Evolutionary conservation across 2,888 invertebrate species (phyloP).

Genomic region (Hylaea fasciaria): DNA sequence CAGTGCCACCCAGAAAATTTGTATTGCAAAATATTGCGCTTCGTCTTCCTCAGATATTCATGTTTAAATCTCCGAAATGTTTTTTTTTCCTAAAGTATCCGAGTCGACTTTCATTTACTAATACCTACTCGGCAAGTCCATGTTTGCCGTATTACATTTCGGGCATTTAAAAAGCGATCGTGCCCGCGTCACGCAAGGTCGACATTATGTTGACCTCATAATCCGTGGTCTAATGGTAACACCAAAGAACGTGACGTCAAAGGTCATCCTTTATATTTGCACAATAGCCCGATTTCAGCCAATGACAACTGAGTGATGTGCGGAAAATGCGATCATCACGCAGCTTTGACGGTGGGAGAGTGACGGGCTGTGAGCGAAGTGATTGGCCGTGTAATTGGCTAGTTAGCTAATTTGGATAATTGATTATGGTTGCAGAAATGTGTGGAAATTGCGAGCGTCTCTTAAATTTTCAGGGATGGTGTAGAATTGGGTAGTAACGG

Average conservation of each 20-base stretch:
- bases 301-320: conserved; percentile 47
- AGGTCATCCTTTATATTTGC: conserved; percentile 38
- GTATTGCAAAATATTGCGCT: no score
- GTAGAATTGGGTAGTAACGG: no score
- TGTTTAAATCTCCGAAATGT: no score
- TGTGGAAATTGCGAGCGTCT: no score
- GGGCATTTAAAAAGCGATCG: not conserved
- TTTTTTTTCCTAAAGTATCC: no score
- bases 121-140: no score
- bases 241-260: conserved; percentile 15
- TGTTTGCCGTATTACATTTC: no score
- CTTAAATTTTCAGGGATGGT: no score
- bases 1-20: no score
- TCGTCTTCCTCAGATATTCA: no score
- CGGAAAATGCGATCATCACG: conserved; percentile 44
- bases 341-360: conserved; percentile 7
- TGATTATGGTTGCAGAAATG: conserved; percentile 3
- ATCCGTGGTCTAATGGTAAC: conserved; percentile 21
- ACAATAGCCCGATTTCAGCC: conserved; percentile 35
- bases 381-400: conserved; percentile 17
- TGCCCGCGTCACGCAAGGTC: conserved; percentile 10
- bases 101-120: no score
- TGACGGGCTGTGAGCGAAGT: conserved; percentile 4
- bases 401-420: conserved; percentile 22
- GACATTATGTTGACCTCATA: conserved; percentile 20